Conservation (phyloP, 2,888 invertebrate genomes). For the Idaea straminata region DNA sequence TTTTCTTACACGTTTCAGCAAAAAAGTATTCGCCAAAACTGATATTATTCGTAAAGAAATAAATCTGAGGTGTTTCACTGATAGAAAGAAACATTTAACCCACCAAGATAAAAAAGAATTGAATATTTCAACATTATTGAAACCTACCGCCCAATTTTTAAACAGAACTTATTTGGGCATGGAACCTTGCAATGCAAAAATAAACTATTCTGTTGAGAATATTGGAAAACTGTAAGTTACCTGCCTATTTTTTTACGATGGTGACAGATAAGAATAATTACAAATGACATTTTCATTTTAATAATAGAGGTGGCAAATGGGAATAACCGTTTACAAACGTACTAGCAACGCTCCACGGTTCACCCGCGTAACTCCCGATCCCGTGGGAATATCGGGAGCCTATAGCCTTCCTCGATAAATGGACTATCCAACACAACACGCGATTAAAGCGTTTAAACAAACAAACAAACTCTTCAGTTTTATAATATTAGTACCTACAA, state of each 20-base stretch:
- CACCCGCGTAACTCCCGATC: too few relatives aligned
- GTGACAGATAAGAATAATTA: background rate
- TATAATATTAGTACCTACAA: too few relatives aligned
- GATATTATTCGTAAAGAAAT: background rate
- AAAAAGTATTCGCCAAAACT: background rate
- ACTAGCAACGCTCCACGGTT: too few relatives aligned
- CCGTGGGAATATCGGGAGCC: too few relatives aligned
- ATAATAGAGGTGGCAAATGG: background rate
- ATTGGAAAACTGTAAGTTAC: constrained; percentile 53
- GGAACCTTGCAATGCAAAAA: background rate
- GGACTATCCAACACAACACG: too few relatives aligned
- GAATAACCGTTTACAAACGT: background rate
- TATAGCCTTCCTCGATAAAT: too few relatives aligned
- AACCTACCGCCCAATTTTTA: constrained; percentile 57
- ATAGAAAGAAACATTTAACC: background rate
- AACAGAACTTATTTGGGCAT: constrained; percentile 33
- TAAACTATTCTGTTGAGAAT: constrained; percentile 33
- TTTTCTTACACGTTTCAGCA: background rate
- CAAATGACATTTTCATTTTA: background rate
- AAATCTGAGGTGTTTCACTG: background rate
- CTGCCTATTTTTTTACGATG: background rate
- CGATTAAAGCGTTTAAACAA: too few relatives aligned
- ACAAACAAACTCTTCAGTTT: too few relatives aligned
- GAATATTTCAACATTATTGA: constrained; percentile 21
- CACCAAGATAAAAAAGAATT: background rate